Evolutionary conservation across 2,113 vertebrate genomes (phyloP).

Genomic region (Bos javanicus): DNA sequence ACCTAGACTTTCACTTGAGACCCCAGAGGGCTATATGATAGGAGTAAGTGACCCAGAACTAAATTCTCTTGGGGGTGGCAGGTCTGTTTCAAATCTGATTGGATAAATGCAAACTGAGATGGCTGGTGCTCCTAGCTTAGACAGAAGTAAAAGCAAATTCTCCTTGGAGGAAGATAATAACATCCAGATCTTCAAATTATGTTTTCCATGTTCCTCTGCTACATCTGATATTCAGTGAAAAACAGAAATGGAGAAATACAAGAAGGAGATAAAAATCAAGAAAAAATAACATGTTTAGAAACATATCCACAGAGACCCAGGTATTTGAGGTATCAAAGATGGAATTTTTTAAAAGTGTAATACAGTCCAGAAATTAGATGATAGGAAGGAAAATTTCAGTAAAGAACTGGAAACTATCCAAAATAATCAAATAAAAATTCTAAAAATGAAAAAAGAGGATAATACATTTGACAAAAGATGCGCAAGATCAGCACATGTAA

Average conservation of each 20-base stretch:
- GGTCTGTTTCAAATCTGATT: neutral
- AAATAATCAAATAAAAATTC: constrained; percentile 37
- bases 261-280: neutral
- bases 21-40: neutral
- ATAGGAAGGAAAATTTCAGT: neutral
- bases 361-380: constrained; percentile 3
- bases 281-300: neutral
- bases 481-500: neutral
- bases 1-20: neutral
- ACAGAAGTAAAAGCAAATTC: neutral
- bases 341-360: constrained; percentile 10
- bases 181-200: neutral
- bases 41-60: neutral
- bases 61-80: neutral
- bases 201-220: neutral
- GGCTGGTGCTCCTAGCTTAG: neutral
- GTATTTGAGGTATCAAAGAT: neutral
- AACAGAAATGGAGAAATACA: neutral
- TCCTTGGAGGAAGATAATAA: neutral
- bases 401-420: neutral
- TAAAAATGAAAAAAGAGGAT: constrained; percentile 6
- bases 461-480: constrained; percentile 40
- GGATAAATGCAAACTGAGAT: neutral
- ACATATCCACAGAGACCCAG: neutral
- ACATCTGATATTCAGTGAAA: neutral